phyloP scores from a whole-genome alignment of 2,113 vertebrate genomes.

The Hydrolagus affinis region DNA sequence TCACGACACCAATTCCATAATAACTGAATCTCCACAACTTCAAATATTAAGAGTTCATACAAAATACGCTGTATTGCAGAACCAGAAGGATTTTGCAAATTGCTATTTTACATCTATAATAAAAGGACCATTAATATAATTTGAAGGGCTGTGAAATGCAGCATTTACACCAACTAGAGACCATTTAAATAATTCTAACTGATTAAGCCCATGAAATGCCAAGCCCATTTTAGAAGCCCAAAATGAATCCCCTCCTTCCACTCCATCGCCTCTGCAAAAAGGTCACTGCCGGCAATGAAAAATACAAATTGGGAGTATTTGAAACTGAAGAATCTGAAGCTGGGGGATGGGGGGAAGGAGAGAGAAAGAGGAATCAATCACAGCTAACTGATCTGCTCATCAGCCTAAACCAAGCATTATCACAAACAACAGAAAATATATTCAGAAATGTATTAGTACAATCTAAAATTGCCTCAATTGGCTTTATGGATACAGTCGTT shows the following conservation, averaged over 20 bases:
- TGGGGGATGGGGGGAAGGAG: not conserved
- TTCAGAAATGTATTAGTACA: not conserved
- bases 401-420: not conserved
- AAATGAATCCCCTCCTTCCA: not conserved
- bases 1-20: not conserved
- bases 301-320: not conserved
- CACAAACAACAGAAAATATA: not conserved
- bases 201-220: not conserved
- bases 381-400: not conserved
- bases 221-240: not conserved
- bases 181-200: not conserved
- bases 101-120: not conserved
- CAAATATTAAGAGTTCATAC: not conserved
- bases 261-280: not conserved
- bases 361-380: not conserved
- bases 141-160: not conserved
- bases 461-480: not conserved
- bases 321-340: not conserved
- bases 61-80: not conserved
- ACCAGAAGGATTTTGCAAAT: not conserved
- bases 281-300: not conserved
- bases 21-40: conserved; percentile 4
- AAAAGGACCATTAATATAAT: not conserved
- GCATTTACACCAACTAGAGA: not conserved
- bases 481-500: not conserved